Evolutionary conservation across 2,113 vertebrate species (phyloP).

Genomic region (Leptodactylus fuscus): DNA sequence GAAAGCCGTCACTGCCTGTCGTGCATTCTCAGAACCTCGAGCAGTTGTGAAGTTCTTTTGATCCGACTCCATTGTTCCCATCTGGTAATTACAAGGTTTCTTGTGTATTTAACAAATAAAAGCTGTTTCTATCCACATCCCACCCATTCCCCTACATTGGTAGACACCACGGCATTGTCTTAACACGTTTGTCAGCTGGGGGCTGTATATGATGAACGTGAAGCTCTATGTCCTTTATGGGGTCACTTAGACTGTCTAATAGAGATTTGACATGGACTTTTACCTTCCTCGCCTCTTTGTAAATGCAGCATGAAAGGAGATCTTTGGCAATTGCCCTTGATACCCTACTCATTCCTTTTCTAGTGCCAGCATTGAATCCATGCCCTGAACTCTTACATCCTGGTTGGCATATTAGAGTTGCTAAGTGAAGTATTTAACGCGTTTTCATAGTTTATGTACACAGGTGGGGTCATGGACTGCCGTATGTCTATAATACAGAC

Average conservation of each 20-base stretch:
- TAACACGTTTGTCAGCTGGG: constrained; percentile 50
- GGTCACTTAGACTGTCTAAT: not conserved
- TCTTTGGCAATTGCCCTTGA: not conserved
- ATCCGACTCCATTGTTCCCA: constrained; percentile 65
- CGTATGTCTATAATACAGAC: too few relatives aligned
- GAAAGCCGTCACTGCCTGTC: constrained; percentile 69
- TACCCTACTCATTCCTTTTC: too few relatives aligned
- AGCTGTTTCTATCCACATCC: constrained; percentile 62
- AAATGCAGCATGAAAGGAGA: not conserved
- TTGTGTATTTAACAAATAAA: constrained; percentile 65
- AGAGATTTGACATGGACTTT: not conserved
- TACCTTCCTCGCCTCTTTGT: too few relatives aligned
- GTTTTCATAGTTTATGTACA: too few relatives aligned
- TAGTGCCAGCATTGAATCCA: too few relatives aligned
- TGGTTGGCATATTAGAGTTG: too few relatives aligned
- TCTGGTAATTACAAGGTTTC: constrained; percentile 63
- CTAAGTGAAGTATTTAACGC: too few relatives aligned
- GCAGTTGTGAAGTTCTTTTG: constrained; percentile 41
- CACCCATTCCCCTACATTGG: constrained; percentile 59
- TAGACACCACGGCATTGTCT: constrained; percentile 52
- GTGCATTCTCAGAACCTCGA: constrained; percentile 68
- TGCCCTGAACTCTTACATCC: too few relatives aligned
- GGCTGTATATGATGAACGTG: not conserved
- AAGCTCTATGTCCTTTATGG: not conserved
- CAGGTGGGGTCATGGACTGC: too few relatives aligned